A percentile compares a stretch with the other conserved stretches of the same genome.
These are phyloP conservation scores for Cabera pusaria DNA, from an alignment of 2,888 invertebrate genomes.

Conservation along the genomic window DNA sequence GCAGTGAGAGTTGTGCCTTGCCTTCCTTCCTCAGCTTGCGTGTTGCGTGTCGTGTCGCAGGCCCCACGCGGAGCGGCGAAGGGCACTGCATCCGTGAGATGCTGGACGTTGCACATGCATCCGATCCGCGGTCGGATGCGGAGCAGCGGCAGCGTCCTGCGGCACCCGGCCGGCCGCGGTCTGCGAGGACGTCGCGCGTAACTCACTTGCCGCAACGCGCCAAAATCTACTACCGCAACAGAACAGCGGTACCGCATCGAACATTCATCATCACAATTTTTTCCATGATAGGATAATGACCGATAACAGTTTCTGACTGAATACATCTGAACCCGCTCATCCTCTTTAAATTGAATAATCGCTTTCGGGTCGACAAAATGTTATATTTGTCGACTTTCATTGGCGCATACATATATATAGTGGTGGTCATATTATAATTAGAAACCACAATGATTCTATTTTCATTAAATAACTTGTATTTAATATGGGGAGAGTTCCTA, in stretches of 20 bases:
- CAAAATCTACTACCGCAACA: constrained; percentile 31
- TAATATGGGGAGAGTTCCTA: no score
- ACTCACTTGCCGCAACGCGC: constrained; percentile 30
- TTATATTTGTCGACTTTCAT: no score
- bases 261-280: constrained; percentile 24
- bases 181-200: constrained; percentile 3
- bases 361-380: no score
- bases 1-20: constrained; percentile 76
- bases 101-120: constrained; percentile 54
- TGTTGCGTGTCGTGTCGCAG: constrained; percentile 41
- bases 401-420: no score
- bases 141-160: constrained; percentile 20
- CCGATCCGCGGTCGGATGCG: constrained; percentile 31
- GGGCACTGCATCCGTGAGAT: constrained; percentile 60
- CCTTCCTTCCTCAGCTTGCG: constrained; percentile 54
- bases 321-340: background rate
- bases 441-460: no score
- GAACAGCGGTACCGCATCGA: constrained; percentile 29
- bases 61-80: constrained; percentile 40
- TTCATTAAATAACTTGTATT: no score
- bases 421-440: no score
- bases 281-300: constrained; percentile 34
- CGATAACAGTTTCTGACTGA: constrained; percentile 7
- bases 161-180: constrained; percentile 15
- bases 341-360: no score